Conservation (phyloP, 2,797 vertebrate genomes). For the Peromyscus melanophrys region DNA sequence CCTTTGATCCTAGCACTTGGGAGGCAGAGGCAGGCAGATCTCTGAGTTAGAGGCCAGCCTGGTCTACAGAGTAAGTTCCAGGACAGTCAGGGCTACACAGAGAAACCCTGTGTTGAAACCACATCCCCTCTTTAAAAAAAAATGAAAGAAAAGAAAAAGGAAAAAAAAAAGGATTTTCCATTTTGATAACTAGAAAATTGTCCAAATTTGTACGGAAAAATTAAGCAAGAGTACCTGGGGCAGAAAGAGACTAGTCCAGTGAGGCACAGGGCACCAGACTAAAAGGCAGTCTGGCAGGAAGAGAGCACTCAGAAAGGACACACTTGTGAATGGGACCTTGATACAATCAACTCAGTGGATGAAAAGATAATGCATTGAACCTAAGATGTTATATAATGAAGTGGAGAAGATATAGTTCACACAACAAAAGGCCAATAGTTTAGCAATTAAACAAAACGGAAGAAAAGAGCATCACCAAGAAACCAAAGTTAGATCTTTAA, state of each 20-base stretch:
- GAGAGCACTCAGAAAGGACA: background rate
- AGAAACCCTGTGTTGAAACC: background rate
- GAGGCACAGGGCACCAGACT: background rate
- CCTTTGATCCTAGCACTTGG: background rate
- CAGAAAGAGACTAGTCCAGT: background rate
- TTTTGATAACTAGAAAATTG: constrained; percentile 43
- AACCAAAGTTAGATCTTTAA: constrained; percentile 25
- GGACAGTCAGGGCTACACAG: background rate
- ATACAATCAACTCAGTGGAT: background rate
- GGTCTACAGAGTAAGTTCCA: background rate
- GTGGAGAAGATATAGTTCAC: background rate
- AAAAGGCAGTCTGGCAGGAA: background rate
- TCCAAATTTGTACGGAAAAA: constrained; percentile 57
- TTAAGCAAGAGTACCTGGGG: background rate
- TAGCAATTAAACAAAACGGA: constrained; percentile 13
- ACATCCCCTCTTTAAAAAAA: background rate
- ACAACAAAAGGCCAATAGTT: background rate
- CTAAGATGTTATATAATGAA: constrained; percentile 9
- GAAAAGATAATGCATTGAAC: constrained; percentile 18
- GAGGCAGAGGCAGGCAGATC: background rate
- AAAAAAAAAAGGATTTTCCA: background rate
- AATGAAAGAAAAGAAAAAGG: no score
- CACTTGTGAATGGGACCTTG: background rate
- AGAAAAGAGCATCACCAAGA: background rate
- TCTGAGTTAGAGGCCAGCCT: background rate